These are phyloP conservation scores for Epinephelus cyanopodus DNA, from an alignment of 2,113 vertebrate genomes.

Conservation along the genomic window DNA sequence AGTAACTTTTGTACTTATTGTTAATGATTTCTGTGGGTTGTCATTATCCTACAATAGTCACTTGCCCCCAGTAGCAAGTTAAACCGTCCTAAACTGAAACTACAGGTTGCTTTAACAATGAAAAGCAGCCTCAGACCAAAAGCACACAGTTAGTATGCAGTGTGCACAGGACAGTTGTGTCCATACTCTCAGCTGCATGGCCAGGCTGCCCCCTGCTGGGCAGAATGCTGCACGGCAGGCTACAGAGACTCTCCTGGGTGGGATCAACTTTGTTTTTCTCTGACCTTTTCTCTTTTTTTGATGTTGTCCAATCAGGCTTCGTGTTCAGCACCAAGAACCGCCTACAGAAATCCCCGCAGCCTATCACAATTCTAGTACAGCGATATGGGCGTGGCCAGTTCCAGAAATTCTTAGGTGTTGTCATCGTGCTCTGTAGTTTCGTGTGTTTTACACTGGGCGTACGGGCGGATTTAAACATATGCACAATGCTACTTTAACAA, in stretches of 20 bases:
- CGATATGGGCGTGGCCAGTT: conserved; percentile 59
- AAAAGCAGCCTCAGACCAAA: not conserved
- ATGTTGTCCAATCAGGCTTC: conserved; percentile 65
- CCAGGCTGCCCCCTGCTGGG: conserved; percentile 59
- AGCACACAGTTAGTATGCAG: not conserved
- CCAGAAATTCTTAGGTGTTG: conserved; percentile 83
- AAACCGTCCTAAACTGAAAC: not conserved
- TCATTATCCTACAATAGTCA: not conserved
- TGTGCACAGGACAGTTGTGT: not conserved
- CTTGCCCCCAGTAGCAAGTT: not conserved
- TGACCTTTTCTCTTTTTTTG: conserved; percentile 48
- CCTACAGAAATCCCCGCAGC: not conserved
- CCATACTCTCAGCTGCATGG: not conserved
- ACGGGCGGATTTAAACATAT: conserved; percentile 22
- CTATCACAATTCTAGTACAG: conserved; percentile 51
- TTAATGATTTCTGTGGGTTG: not conserved
- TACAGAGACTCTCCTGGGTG: not conserved
- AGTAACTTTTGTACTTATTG: too few species aligned
- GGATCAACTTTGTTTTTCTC: conserved; percentile 67
- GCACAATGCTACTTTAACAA: conserved; percentile 69
- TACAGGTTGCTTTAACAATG: not conserved
- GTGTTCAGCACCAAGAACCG: not conserved
- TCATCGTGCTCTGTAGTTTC: conserved; percentile 79
- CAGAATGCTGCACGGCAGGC: conserved; percentile 28
- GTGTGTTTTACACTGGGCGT: conserved; percentile 61